These are phyloP conservation scores for Amphiprion ocellaris DNA, from an alignment of 2,113 vertebrate genomes.

Conservation along the genomic window DNA sequence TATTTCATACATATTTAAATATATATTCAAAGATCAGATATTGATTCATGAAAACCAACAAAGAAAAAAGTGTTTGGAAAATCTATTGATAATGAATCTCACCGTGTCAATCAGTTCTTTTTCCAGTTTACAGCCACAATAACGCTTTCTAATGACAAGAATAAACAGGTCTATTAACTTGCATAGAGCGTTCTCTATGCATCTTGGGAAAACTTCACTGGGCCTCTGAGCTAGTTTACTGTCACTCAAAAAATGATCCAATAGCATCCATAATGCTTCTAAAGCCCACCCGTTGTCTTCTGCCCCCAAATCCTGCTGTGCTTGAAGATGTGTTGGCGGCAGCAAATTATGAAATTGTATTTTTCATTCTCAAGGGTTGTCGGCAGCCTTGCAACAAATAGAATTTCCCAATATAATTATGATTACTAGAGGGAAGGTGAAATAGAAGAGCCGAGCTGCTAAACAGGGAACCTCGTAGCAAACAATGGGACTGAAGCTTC, in stretches of 20 bases:
- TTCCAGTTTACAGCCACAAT: constrained; percentile 20
- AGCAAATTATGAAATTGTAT: constrained; percentile 76
- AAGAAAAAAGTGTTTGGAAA: constrained; percentile 3
- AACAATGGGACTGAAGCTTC: constrained; percentile 20
- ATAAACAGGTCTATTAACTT: constrained; percentile 54
- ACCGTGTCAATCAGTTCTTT: constrained; percentile 32
- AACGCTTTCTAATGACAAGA: constrained; percentile 41
- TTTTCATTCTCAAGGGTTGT: constrained; percentile 69
- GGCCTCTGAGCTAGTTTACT: constrained; percentile 69
- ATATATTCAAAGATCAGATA: constrained; percentile 20
- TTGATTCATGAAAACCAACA: constrained; percentile 31
- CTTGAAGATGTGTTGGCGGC: constrained; percentile 68
- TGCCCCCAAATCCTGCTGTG: constrained; percentile 72
- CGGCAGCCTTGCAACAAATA: constrained; percentile 70
- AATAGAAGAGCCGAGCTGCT: constrained; percentile 47
- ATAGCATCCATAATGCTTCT: constrained; percentile 66
- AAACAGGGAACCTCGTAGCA: constrained; percentile 34
- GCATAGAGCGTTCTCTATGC: constrained; percentile 26
- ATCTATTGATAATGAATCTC: constrained; percentile 19
- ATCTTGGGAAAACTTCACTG: constrained; percentile 48
- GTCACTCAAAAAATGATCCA: constrained; percentile 77
- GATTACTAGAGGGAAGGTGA: constrained; percentile 57
- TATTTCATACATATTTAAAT: constrained; percentile 44
- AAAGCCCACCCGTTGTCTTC: constrained; percentile 74
- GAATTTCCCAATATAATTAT: constrained; percentile 73